Evolutionary conservation across 23 tunicate species (phyloP).

Genomic region (Diplosoma virens): DNA sequence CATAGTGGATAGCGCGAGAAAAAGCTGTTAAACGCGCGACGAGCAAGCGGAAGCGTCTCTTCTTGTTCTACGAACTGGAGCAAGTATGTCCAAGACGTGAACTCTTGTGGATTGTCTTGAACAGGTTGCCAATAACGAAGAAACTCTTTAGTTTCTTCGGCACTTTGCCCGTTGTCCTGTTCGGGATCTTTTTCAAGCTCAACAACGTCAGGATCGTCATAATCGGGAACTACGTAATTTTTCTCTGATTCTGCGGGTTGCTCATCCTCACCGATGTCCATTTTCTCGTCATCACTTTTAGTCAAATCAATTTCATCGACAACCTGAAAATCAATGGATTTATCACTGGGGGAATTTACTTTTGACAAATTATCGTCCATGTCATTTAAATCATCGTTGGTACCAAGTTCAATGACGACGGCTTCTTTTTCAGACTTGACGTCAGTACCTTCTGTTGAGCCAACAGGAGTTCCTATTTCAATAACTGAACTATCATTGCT

Average conservation of each 20-base stretch:
- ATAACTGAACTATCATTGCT: neutral
- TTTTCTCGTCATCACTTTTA: conserved; percentile 21
- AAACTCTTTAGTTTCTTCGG: conserved; percentile 71
- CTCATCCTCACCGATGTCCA: conserved; percentile 5
- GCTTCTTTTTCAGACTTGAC: neutral
- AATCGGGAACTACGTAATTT: conserved; percentile 30
- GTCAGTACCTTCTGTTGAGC: neutral
- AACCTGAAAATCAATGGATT: neutral
- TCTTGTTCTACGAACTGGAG: conserved; percentile 90
- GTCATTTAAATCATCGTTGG: neutral
- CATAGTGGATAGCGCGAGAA: conserved; percentile 85
- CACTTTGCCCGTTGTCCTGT: conserved; percentile 21
- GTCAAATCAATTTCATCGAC: conserved; percentile 37
- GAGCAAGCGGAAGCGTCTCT: conserved; percentile 45
- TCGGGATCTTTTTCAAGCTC: conserved; percentile 72
- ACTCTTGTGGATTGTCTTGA: conserved; percentile 83
- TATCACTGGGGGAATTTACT: neutral
- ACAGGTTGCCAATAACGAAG: conserved; percentile 70
- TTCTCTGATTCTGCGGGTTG: neutral
- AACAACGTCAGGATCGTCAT: conserved; percentile 35
- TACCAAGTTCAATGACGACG: conserved; percentile 8
- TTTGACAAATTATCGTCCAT: neutral
- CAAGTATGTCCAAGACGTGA: conserved; percentile 87
- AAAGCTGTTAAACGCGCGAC: conserved; percentile 84
- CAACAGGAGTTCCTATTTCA: neutral